Percentiles rank a stretch among this genome's conserved stretches.
Conservation (phyloP, 2,797 vertebrate species). For the Lagorchestes hirsutus region DNA sequence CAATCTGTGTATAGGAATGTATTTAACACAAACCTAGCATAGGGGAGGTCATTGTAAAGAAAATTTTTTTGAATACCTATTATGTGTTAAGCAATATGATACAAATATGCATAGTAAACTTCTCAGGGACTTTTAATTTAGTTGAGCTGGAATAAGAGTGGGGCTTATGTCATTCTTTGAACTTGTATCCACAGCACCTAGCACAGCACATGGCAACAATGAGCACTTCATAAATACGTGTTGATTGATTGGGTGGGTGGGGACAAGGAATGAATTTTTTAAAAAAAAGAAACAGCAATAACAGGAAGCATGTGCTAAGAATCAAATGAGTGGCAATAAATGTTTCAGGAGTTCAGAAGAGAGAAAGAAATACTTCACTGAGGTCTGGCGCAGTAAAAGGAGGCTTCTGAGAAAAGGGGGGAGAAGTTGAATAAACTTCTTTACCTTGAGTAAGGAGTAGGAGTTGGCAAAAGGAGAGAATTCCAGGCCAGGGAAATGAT, state of each 20-base stretch:
- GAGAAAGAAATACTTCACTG: not conserved
- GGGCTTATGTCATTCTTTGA: not conserved
- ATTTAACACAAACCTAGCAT: not conserved
- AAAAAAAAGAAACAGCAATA: not conserved
- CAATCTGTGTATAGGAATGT: not conserved
- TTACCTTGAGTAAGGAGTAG: not conserved
- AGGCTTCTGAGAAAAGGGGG: not conserved
- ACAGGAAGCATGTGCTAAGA: not conserved
- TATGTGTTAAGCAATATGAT: not conserved
- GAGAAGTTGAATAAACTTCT: not conserved
- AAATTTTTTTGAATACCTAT: not conserved
- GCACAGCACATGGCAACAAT: not conserved
- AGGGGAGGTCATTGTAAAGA: not conserved
- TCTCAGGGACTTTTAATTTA: not conserved
- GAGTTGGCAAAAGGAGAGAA: not conserved
- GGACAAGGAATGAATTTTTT: not conserved
- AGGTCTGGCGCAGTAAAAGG: not conserved
- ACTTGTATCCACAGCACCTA: not conserved
- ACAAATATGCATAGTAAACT: not conserved
- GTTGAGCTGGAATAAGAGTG: not conserved
- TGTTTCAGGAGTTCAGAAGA: not conserved
- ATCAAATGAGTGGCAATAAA: not conserved
- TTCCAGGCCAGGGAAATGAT: not conserved
- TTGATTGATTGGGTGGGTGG: constrained; percentile 1
- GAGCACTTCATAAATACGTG: not conserved